Conservation (phyloP, 2,113 vertebrate species). For the Noturus placidus region DNA sequence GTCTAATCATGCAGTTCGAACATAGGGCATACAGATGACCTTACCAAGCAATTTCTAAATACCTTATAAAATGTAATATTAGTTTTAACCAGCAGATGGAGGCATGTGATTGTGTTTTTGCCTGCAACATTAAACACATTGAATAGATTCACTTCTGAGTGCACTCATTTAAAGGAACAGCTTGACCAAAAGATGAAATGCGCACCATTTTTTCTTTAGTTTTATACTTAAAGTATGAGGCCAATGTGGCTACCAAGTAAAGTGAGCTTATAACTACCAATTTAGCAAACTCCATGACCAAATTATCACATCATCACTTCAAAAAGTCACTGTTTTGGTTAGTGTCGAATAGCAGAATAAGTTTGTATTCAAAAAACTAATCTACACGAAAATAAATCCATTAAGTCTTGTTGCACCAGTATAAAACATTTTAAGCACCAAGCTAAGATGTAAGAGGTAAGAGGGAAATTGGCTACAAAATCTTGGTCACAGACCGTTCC, state of each 20-base stretch:
- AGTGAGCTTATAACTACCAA: not conserved
- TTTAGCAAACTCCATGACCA: not conserved
- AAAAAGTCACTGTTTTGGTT: not conserved
- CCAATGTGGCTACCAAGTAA: not conserved
- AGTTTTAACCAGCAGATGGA: conserved; percentile 29
- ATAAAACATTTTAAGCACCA: not conserved
- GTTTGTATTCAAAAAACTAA: not conserved
- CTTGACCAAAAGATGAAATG: not conserved
- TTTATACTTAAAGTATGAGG: not conserved
- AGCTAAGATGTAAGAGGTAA: not conserved
- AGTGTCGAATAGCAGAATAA: not conserved
- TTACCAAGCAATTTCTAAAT: not conserved
- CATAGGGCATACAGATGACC: not conserved
- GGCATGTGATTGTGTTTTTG: conserved; percentile 8
- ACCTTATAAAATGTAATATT: not conserved
- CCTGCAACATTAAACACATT: not conserved
- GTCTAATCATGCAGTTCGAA: not conserved
- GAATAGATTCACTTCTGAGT: not conserved
- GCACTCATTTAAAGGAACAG: not conserved
- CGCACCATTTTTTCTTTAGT: not conserved
- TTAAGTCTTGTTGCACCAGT: not conserved
- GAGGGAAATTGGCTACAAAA: not conserved
- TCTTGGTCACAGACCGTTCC: not conserved
- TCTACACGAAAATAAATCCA: not conserved
- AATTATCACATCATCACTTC: not conserved